Conservation (phyloP, 2,888 invertebrate genomes). For the Therioaphis trifolii region DNA sequence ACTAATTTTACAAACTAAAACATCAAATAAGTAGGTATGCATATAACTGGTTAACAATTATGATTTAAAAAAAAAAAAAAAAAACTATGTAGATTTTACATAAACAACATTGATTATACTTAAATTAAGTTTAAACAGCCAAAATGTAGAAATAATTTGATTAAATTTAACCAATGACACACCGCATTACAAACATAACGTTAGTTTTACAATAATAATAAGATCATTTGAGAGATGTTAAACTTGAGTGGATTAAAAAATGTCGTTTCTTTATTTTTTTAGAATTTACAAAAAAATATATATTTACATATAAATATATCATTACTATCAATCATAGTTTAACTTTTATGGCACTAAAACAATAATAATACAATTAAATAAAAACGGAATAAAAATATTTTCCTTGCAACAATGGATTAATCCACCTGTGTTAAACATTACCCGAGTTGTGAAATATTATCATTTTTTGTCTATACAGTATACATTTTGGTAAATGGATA, state of each 20-base stretch:
- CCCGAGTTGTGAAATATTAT: background rate
- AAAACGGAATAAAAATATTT: background rate
- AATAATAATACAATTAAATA: background rate
- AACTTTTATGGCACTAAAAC: slow-evolving; percentile 40
- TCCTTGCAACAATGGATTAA: background rate
- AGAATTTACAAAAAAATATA: background rate
- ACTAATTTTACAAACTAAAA: slow-evolving; percentile 52
- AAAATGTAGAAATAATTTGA: background rate
- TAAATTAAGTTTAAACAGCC: slow-evolving; percentile 1
- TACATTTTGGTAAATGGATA: background rate
- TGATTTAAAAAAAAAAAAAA: background rate
- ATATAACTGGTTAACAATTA: slow-evolving; percentile 44
- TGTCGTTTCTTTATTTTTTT: background rate
- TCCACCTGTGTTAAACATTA: slow-evolving; percentile 14
- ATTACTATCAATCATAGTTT: background rate
- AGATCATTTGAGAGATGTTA: background rate
- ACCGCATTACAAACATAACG: background rate
- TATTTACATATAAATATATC: background rate
- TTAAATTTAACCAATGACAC: background rate
- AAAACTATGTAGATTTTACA: slow-evolving; percentile 43
- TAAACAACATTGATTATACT: background rate
- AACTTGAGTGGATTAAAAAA: background rate
- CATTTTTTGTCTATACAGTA: slow-evolving; percentile 28
- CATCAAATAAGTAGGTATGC: slow-evolving; percentile 19
- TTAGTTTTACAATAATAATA: slow-evolving; percentile 1